phyloP scores from a whole-genome alignment of 1,140 invertebrate species.

The Drosophila tropicalis region DNA sequence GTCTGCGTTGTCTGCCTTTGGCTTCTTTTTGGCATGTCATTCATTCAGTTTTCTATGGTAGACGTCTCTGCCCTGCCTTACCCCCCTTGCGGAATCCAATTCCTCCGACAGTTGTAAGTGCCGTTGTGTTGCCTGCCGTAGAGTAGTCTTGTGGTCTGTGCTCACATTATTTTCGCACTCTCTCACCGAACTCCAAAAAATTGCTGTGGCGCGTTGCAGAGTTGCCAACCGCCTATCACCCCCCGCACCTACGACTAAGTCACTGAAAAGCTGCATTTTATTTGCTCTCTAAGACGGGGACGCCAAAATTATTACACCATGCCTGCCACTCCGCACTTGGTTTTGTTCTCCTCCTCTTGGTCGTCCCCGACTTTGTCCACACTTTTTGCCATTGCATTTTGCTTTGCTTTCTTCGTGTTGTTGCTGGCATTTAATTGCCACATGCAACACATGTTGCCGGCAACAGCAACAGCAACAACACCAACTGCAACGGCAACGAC shows the following conservation, averaged over 20 bases:
- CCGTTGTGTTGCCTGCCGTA: slow-evolving; percentile 23
- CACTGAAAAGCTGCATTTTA: slow-evolving; percentile 75
- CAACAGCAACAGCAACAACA: slow-evolving; percentile 33
- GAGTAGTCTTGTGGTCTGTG: slow-evolving; percentile 43
- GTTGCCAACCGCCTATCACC: neutral
- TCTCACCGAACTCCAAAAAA: slow-evolving; percentile 39
- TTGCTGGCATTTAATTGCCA: slow-evolving; percentile 68
- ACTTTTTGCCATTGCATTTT: slow-evolving; percentile 39
- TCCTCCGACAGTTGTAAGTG: slow-evolving; percentile 2
- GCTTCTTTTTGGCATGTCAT: slow-evolving; percentile 47
- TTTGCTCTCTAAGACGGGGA: slow-evolving; percentile 69
- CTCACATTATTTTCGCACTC: slow-evolving; percentile 67
- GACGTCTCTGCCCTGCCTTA: neutral
- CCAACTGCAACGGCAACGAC: slow-evolving; percentile 43
- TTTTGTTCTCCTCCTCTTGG: too few relatives aligned
- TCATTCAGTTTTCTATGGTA: slow-evolving; percentile 59
- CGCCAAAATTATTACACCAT: slow-evolving; percentile 66
- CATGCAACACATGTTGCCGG: slow-evolving; percentile 47
- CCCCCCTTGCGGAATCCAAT: neutral
- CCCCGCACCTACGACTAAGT: slow-evolving; percentile 54
- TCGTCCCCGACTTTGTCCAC: neutral
- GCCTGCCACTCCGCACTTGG: neutral
- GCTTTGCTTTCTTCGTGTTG: slow-evolving; percentile 47
- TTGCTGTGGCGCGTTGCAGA: neutral
- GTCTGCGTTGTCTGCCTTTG: neutral